These are phyloP conservation scores for Euura lappo DNA, from an alignment of 1,140 invertebrate species.

Conservation along the genomic window DNA sequence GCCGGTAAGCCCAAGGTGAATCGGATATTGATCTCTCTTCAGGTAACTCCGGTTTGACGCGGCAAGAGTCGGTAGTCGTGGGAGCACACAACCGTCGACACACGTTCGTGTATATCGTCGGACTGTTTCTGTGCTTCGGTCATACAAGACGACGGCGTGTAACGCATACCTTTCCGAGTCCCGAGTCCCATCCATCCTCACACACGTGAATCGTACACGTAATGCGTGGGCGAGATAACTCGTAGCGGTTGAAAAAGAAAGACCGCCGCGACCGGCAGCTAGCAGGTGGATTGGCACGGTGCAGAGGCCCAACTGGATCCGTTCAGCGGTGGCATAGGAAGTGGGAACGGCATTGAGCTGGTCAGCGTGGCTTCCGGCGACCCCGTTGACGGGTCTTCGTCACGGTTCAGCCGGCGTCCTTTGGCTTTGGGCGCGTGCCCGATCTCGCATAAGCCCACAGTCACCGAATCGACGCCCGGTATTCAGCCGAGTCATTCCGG, in stretches of 20 bases:
- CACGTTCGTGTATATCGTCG: not conserved
- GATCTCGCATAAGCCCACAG: not conserved
- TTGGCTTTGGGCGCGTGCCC: not conserved
- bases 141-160: too few relatives aligned
- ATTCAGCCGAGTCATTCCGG: constrained; percentile 27
- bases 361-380: constrained; percentile 55
- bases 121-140: too few relatives aligned
- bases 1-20: constrained; percentile 4
- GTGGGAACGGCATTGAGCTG: constrained; percentile 47
- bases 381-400: constrained; percentile 18
- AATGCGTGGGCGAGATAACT: not conserved
- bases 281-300: constrained; percentile 44
- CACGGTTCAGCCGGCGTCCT: too few relatives aligned
- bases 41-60: constrained; percentile 1
- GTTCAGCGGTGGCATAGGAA: constrained; percentile 41
- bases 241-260: too few relatives aligned
- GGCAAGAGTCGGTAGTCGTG: not conserved
- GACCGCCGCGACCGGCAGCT: constrained; percentile 4
- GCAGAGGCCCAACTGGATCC: constrained; percentile 36
- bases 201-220: too few relatives aligned
- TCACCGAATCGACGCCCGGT: constrained; percentile 14
- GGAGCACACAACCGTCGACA: not conserved
- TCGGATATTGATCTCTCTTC: constrained; percentile 7
- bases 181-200: too few relatives aligned
- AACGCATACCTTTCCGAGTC: too few relatives aligned